phyloP scores from a whole-genome alignment of 2,113 vertebrate species.

The Danionella cerebrum region DNA sequence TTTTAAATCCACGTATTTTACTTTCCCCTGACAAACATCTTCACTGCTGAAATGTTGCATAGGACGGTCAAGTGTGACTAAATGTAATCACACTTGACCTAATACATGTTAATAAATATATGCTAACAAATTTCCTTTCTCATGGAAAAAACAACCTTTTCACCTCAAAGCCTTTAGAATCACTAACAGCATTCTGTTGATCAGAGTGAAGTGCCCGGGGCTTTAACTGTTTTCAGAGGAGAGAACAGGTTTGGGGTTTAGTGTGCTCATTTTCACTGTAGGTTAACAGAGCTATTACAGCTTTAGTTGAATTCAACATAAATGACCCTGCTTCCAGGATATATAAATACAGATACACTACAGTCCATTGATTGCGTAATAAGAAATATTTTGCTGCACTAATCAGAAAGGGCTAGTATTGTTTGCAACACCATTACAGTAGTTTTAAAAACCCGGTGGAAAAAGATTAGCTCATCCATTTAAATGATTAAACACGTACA shows the following conservation, averaged over 20 bases:
- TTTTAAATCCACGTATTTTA: too few species aligned
- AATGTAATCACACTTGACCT: neutral
- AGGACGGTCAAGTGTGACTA: too few species aligned
- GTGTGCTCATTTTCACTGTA: neutral
- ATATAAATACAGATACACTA: neutral
- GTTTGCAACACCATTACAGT: neutral
- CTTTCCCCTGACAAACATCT: too few species aligned
- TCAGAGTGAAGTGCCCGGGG: neutral
- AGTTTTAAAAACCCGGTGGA: neutral
- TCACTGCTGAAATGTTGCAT: too few species aligned
- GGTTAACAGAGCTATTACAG: neutral
- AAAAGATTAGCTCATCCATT: neutral
- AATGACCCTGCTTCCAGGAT: too few species aligned
- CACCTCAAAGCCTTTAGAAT: neutral
- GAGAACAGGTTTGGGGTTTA: conserved; percentile 3
- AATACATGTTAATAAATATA: too few species aligned
- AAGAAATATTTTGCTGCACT: neutral
- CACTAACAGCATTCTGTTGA: neutral
- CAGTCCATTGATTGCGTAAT: neutral
- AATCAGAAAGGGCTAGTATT: neutral
- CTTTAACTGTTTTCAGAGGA: conserved; percentile 22
- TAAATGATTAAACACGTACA: neutral
- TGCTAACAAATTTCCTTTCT: too few species aligned
- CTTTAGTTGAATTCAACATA: too few species aligned
- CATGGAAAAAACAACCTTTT: neutral